Evolutionary conservation across 2,797 vertebrate species (phyloP).

Genomic region (Parotocinclus haroldoi): DNA sequence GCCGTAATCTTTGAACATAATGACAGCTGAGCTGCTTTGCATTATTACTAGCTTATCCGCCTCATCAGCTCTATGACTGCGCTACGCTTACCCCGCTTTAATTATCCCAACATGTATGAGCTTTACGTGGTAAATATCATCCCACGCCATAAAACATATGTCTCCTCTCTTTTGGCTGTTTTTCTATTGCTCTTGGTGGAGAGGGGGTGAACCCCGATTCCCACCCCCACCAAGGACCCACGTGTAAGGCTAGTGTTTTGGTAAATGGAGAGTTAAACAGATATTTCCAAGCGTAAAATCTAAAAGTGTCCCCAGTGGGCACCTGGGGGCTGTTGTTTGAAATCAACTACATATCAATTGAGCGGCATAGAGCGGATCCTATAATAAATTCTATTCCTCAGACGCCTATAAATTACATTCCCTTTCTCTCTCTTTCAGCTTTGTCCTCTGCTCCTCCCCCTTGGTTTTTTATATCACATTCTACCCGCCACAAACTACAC

Average conservation of each 20-base stretch:
- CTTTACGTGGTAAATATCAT: conserved; percentile 37
- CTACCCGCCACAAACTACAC: conserved; percentile 69
- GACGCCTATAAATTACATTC: conserved; percentile 91
- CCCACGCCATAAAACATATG: conserved; percentile 39
- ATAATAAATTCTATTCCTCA: conserved; percentile 89
- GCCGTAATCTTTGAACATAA: background rate
- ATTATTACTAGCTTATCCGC: conserved; percentile 18
- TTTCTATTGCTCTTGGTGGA: conserved; percentile 57
- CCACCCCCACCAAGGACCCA: conserved; percentile 31
- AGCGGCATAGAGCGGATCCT: conserved; percentile 81
- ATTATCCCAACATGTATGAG: conserved; percentile 46
- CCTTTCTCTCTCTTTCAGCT: conserved; percentile 56
- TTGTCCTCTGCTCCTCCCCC: background rate
- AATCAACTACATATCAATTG: conserved; percentile 99
- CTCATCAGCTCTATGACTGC: conserved; percentile 39
- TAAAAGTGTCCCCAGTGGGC: conserved; percentile 95
- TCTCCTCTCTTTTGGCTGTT: conserved; percentile 61
- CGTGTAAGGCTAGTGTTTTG: conserved; percentile 85
- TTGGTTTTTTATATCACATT: conserved; percentile 16
- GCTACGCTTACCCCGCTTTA: conserved; percentile 34
- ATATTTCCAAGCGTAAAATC: conserved; percentile 99
- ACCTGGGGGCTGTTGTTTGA: conserved; percentile 89
- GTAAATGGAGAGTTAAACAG: conserved; percentile 99
- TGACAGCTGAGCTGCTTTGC: background rate
- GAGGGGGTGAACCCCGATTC: background rate